These are phyloP conservation scores for Drosophila persimilis DNA, from an alignment of 1,140 invertebrate species.

Conservation along the genomic window DNA sequence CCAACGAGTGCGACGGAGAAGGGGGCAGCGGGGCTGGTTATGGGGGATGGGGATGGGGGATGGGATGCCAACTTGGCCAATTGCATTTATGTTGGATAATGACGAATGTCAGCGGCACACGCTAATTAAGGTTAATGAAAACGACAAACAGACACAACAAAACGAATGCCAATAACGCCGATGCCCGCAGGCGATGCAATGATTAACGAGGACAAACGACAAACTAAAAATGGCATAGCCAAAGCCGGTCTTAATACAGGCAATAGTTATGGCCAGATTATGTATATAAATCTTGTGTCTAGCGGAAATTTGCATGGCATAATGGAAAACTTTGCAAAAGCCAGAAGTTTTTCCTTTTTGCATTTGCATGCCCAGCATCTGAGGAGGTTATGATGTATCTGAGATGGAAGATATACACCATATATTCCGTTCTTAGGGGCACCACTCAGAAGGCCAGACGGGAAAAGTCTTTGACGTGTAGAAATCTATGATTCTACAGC, in stretches of 20 bases:
- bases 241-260: no score
- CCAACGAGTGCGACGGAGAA: not conserved
- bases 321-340: not conserved
- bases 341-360: slow-evolving; percentile 16
- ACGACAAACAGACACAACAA: slow-evolving; percentile 47
- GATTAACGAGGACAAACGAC: slow-evolving; percentile 63
- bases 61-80: slow-evolving; percentile 17
- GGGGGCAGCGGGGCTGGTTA: not conserved
- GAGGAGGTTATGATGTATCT: no score
- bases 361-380: not conserved
- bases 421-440: no score
- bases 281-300: slow-evolving; percentile 4
- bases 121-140: slow-evolving; percentile 79
- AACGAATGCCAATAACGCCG: slow-evolving; percentile 40
- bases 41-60: not conserved
- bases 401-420: no score
- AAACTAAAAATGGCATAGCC: slow-evolving; percentile 14
- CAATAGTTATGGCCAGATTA: not conserved
- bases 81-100: slow-evolving; percentile 33
- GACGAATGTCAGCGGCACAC: slow-evolving; percentile 64
- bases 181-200: slow-evolving; percentile 26
- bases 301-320: slow-evolving; percentile 1
- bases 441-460: no score
- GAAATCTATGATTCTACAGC: no score
- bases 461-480: no score